Evolutionary conservation across 2,888 invertebrate genomes (phyloP).

Genomic region (Clusia tigrina): DNA sequence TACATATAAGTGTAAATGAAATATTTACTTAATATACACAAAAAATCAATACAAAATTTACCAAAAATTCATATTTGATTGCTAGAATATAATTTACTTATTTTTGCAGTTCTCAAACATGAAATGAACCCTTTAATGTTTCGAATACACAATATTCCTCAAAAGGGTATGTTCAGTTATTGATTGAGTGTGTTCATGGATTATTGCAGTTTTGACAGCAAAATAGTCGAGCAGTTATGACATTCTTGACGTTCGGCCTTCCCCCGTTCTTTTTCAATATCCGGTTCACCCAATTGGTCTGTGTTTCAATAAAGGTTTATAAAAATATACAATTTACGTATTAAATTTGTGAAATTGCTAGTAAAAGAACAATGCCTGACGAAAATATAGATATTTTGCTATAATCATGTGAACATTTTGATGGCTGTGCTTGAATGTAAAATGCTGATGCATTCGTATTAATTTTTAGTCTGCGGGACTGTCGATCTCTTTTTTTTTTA

Average conservation of each 20-base stretch:
- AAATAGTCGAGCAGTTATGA: too few relatives aligned
- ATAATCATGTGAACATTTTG: not conserved
- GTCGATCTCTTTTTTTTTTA: too few relatives aligned
- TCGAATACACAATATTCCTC: too few relatives aligned
- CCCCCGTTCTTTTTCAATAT: slow-evolving; percentile 60
- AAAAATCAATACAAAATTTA: too few relatives aligned
- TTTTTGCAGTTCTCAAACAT: too few relatives aligned
- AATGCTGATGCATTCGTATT: slow-evolving; percentile 39
- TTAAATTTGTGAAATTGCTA: slow-evolving; percentile 34
- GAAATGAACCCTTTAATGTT: too few relatives aligned
- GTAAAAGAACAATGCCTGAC: slow-evolving; percentile 37
- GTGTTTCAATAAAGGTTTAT: slow-evolving; percentile 49
- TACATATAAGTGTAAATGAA: too few relatives aligned
- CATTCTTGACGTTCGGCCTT: slow-evolving; percentile 34
- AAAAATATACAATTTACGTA: slow-evolving; percentile 34
- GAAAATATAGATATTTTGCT: slow-evolving; percentile 20
- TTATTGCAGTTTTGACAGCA: slow-evolving; percentile 31
- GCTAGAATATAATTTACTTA: too few relatives aligned
- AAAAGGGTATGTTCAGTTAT: too few relatives aligned
- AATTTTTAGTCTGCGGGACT: slow-evolving; percentile 23
- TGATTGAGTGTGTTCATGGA: too few relatives aligned
- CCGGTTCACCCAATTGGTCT: slow-evolving; percentile 59
- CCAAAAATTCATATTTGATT: too few relatives aligned
- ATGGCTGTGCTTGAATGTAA: slow-evolving; percentile 14
- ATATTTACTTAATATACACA: too few relatives aligned